A percentile compares a stretch with the other conserved stretches of the same genome.
phyloP scores from a whole-genome alignment of 2,888 invertebrate genomes.

The Eupithecia vulgata region DNA sequence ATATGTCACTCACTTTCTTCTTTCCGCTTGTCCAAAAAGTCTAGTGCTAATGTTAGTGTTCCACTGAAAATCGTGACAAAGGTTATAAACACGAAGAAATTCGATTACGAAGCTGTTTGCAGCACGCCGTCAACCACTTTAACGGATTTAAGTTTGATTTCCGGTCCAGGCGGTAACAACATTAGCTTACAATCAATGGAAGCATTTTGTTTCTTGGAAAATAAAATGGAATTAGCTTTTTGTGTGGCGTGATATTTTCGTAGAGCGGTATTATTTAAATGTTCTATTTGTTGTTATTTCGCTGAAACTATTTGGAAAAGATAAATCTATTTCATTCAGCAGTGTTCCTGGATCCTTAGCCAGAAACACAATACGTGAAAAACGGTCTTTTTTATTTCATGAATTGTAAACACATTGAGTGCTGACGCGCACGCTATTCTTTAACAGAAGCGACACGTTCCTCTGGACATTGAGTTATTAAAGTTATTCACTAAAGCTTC shows the following conservation, averaged over 20 bases:
- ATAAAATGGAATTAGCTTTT: background rate
- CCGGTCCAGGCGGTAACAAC: conserved; percentile 33
- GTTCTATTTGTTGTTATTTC: background rate
- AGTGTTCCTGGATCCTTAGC: background rate
- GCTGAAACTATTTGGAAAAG: background rate
- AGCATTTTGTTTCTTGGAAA: background rate
- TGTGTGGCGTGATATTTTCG: background rate
- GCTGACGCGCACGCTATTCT: background rate
- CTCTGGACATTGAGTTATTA: background rate
- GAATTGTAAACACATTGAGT: background rate
- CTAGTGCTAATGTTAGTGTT: background rate
- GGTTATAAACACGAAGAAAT: conserved; percentile 34
- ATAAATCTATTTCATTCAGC: background rate
- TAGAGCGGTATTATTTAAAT: background rate
- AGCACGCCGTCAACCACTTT: conserved; percentile 19
- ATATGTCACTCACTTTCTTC: background rate
- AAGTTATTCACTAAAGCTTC: background rate
- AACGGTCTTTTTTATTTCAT: too few species aligned
- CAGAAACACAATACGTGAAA: too few species aligned
- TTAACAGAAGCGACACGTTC: too few species aligned
- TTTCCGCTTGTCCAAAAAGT: background rate
- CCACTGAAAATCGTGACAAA: conserved; percentile 28
- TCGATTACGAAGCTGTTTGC: conserved; percentile 30
- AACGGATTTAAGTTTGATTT: conserved; percentile 33
- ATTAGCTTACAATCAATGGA: conserved; percentile 8